Percentiles rank a stretch among this genome's conserved stretches.
These are phyloP conservation scores for Phorcus lineatus DNA, from an alignment of 2,888 invertebrate species.

Conservation along the genomic window DNA sequence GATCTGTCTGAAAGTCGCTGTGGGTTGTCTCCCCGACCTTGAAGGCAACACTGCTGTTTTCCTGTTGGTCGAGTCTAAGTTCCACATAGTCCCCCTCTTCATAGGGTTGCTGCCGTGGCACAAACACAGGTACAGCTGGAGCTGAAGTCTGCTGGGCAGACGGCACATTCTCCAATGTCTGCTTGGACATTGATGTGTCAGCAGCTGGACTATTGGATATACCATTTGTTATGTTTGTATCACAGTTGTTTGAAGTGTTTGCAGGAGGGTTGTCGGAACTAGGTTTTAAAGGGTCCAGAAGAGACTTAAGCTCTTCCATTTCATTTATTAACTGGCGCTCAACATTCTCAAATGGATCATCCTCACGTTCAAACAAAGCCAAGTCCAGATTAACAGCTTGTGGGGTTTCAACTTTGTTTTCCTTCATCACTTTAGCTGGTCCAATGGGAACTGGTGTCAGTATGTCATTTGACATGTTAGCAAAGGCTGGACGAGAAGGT, in stretches of 20 bases:
- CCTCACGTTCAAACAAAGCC: slow-evolving; percentile 64
- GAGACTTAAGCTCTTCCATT: slow-evolving; percentile 63
- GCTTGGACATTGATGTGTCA: background rate
- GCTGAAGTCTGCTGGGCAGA: background rate
- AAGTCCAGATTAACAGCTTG: slow-evolving; percentile 51
- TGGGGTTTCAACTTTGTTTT: background rate
- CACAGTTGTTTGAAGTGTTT: slow-evolving; percentile 21
- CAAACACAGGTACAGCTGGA: background rate
- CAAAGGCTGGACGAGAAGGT: slow-evolving; percentile 45
- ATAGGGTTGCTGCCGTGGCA: background rate
- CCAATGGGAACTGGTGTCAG: slow-evolving; percentile 55
- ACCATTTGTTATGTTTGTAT: background rate
- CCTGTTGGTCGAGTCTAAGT: slow-evolving; percentile 31
- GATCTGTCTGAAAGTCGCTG: background rate
- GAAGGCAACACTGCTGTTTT: background rate
- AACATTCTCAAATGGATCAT: slow-evolving; percentile 67
- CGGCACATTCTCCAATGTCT: background rate
- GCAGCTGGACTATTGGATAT: background rate
- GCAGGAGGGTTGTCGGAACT: slow-evolving; percentile 1
- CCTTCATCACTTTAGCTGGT: slow-evolving; percentile 23
- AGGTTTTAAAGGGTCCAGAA: slow-evolving; percentile 43
- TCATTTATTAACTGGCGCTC: slow-evolving; percentile 66
- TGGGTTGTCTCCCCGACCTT: background rate
- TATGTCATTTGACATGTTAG: slow-evolving; percentile 50
- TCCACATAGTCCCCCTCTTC: slow-evolving; percentile 46